These are phyloP conservation scores for Conus canariensis DNA, from an alignment of 2,888 invertebrate genomes.

Conservation along the genomic window DNA sequence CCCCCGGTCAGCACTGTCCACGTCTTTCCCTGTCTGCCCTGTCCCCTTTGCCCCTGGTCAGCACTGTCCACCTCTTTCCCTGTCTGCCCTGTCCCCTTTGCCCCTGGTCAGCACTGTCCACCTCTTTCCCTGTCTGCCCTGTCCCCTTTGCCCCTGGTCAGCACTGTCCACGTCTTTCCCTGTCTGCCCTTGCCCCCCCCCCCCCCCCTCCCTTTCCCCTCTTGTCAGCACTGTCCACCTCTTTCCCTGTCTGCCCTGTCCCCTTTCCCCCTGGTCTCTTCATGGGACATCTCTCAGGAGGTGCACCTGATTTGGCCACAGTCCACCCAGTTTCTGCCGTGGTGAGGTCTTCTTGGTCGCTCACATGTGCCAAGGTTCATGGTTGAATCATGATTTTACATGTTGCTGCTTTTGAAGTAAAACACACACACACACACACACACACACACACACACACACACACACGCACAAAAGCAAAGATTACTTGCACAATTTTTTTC, in stretches of 20 bases:
- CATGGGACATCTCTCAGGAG: no score
- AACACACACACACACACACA: no score
- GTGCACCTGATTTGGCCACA: no score
- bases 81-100: neutral
- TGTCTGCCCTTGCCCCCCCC: neutral
- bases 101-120: neutral
- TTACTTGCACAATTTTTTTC: no score
- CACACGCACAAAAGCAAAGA: no score
- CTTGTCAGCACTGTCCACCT: neutral
- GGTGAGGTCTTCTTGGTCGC: no score
- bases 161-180: neutral
- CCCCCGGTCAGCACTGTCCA: neutral
- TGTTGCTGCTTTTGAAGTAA: no score
- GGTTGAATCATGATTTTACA: no score
- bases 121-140: neutral
- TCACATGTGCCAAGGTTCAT: no score
- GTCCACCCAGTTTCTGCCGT: no score
- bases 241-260: neutral
- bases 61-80: neutral
- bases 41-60: neutral
- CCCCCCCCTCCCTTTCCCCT: neutral
- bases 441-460: no score
- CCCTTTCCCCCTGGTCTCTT: neutral
- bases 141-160: neutral
- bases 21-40: neutral